These are phyloP conservation scores for Enteromius mattozi DNA, from an alignment of 2,797 vertebrate species.

Conservation along the genomic window DNA sequence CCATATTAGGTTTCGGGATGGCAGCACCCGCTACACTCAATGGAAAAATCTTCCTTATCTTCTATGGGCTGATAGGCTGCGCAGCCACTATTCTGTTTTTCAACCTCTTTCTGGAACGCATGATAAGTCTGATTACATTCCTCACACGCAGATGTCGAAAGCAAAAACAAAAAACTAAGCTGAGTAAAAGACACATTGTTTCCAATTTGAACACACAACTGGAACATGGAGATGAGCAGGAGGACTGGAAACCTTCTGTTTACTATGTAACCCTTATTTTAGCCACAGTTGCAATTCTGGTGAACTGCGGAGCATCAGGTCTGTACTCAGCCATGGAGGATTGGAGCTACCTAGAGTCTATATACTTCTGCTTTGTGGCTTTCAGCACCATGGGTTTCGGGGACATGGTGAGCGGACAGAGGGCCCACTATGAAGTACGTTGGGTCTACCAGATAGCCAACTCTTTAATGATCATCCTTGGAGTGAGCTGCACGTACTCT, in stretches of 20 bases:
- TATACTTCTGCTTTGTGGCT: slow-evolving; percentile 78
- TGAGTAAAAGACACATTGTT: not conserved
- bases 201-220: slow-evolving; percentile 17
- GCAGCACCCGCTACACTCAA: slow-evolving; percentile 66
- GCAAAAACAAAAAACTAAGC: slow-evolving; percentile 17
- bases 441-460: slow-evolving; percentile 21
- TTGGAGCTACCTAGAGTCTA: slow-evolving; percentile 71
- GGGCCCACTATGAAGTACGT: slow-evolving; percentile 60
- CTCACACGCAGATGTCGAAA: slow-evolving; percentile 56
- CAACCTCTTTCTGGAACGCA: slow-evolving; percentile 73
- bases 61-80: slow-evolving; percentile 75
- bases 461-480: slow-evolving; percentile 70
- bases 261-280: slow-evolving; percentile 68
- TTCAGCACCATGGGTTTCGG: slow-evolving; percentile 77
- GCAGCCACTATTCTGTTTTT: slow-evolving; percentile 71
- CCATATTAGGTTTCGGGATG: slow-evolving; percentile 70
- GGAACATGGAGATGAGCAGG: slow-evolving; percentile 19
- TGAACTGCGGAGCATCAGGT: slow-evolving; percentile 64
- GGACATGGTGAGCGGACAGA: slow-evolving; percentile 74
- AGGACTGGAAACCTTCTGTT: slow-evolving; percentile 67
- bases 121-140: slow-evolving; percentile 65
- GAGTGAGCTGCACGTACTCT: slow-evolving; percentile 74
- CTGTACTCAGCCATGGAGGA: slow-evolving; percentile 71
- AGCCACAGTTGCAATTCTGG: slow-evolving; percentile 59
- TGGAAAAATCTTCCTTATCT: slow-evolving; percentile 73